Base-by-base conservation (phyloP, 2,797 vertebrate species). In the Percopsis omiscomaycus region DNA sequence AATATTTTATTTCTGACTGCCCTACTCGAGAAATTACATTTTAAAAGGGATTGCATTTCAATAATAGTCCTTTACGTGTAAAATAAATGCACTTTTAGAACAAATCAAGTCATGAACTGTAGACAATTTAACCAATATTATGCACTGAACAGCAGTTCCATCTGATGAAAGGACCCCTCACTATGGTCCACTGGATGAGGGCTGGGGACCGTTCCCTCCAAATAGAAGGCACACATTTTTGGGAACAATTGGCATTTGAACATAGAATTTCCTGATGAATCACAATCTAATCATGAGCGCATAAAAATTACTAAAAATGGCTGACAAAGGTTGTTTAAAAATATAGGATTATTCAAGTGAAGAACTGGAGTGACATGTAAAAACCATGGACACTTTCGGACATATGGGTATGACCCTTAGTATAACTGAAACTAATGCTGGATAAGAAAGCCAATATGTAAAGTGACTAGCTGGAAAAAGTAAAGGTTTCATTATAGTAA, bases 171-270 rank as follows among this genome's bases (percentile, higher is more conserved):
- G 69, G 77, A 84, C 71, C 69, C 77, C 32, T 37, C 32, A 66
- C 69, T 62, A 77, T 72, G 83, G 80, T 71, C 78, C 81, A 68
- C 80, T 54, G 68, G 61, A 30, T 73, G 75, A 79, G 74, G 59
- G 57, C 47, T 42, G 77, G 86, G 75, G 84, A 86, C 71, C 64
- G 61, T 73, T 86, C 80, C 80, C 77, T 81, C 83, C 74, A 80
- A 74, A 83, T 79, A 87, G 84, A 92, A 92, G 91, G 91, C 91
- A 92, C 89, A 81, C 81, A 69, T 83, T 89, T 90, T 77, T 79
- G 81, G 83, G 82, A 83, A 79, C 73, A 69, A 74, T 84, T 88
- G 85, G 84, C 85, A 86, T 89, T 87, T 81, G 78, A 82, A 86
- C 83, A 65, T 57, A 80, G 50, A 79, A 56, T 79, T 84, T 88